Percentiles rank a stretch among this genome's conserved stretches.
Conservation (phyloP, 2,888 invertebrate genomes). For the Mantis religiosa region DNA sequence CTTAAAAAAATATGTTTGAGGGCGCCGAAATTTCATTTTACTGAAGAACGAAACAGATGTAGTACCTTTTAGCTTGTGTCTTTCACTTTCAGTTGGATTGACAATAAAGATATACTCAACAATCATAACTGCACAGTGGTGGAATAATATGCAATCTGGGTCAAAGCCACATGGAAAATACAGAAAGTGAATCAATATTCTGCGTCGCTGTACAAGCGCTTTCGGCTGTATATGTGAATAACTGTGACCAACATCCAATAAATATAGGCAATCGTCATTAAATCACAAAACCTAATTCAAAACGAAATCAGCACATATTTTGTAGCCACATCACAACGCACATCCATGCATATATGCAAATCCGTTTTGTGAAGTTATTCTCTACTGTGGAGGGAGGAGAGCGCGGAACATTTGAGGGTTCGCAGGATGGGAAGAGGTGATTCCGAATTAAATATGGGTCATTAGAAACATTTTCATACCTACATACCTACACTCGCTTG, state of each 20-base stretch:
- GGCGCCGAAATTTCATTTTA: too few relatives aligned
- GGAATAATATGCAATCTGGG: background rate
- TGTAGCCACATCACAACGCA: background rate
- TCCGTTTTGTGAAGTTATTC: background rate
- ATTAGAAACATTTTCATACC: background rate
- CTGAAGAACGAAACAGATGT: too few relatives aligned
- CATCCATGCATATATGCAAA: background rate
- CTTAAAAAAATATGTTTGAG: too few relatives aligned
- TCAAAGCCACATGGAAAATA: background rate
- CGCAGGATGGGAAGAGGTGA: background rate
- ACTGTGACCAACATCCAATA: background rate
- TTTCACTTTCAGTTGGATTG: too few relatives aligned
- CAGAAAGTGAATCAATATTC: background rate
- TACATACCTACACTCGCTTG: background rate
- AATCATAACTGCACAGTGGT: background rate
- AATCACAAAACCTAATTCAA: background rate
- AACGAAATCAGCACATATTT: background rate
- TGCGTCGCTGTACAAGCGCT: background rate
- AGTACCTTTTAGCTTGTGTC: too few relatives aligned
- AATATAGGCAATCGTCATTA: background rate
- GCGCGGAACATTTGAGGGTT: background rate
- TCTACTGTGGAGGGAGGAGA: background rate
- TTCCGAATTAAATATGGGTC: background rate
- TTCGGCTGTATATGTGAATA: background rate
- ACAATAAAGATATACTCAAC: too few relatives aligned